phyloP scores from a whole-genome alignment of 2,888 invertebrate genomes.

The Troides aeacus region DNA sequence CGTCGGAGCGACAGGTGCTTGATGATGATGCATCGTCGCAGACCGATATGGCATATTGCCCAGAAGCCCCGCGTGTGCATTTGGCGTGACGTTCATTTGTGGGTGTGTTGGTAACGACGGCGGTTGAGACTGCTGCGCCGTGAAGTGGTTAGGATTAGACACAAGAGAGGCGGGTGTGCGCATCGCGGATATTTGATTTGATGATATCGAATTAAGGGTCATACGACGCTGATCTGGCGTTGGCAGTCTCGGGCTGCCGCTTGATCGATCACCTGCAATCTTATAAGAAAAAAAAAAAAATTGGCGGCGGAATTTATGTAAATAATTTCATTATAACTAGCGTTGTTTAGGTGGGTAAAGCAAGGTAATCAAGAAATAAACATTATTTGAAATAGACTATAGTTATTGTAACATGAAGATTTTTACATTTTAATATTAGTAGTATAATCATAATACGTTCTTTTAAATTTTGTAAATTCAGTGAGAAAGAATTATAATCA shows the following conservation, averaged over 20 bases:
- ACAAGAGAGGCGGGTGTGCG: slow-evolving; percentile 35
- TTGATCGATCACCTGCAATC: slow-evolving; percentile 59
- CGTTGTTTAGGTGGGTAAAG: not conserved
- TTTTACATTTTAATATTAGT: not conserved
- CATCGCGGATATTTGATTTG: slow-evolving; percentile 33
- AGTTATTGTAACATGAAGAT: too few species aligned
- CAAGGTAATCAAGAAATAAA: too few species aligned
- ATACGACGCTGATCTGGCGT: slow-evolving; percentile 54
- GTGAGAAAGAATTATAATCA: slow-evolving; percentile 32
- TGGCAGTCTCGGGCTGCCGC: slow-evolving; percentile 63
- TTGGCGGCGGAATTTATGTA: slow-evolving; percentile 57
- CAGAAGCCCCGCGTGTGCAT: slow-evolving; percentile 45
- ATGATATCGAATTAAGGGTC: slow-evolving; percentile 43
- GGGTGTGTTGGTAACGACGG: slow-evolving; percentile 30
- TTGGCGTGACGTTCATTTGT: slow-evolving; percentile 29
- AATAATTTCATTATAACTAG: not conserved
- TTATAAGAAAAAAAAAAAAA: slow-evolving; percentile 31
- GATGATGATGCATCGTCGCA: slow-evolving; percentile 48
- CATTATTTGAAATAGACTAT: too few species aligned
- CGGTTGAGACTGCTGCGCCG: slow-evolving; percentile 39
- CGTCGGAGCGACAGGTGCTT: slow-evolving; percentile 40
- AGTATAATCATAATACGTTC: not conserved
- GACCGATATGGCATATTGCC: slow-evolving; percentile 68
- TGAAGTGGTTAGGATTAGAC: slow-evolving; percentile 46
- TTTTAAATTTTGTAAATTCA: not conserved